Percentiles rank a stretch among this genome's conserved stretches.
Evolutionary conservation across 2,113 vertebrate genomes (phyloP).

Genomic region (Nematolebias whitei): DNA sequence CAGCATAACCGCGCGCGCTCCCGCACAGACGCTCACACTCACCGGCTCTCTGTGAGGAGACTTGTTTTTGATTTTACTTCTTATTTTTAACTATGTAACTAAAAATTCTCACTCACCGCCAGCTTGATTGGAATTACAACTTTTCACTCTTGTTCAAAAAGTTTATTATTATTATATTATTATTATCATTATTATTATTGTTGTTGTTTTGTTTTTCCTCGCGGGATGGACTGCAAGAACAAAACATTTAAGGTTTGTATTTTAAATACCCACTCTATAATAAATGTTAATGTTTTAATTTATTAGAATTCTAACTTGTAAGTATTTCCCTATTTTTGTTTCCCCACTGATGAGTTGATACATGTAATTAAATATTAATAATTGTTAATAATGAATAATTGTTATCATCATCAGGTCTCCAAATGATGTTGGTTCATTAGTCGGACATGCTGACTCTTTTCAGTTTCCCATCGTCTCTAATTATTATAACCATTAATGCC

Average conservation of each 20-base stretch:
- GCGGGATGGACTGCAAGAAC: neutral
- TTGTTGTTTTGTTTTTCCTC: neutral
- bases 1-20: conserved; percentile 46
- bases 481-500: conserved; percentile 55
- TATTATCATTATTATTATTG: too few species aligned
- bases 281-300: neutral
- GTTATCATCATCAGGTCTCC: too few species aligned
- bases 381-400: neutral
- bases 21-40: conserved; percentile 21
- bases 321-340: too few species aligned
- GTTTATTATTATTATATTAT: too few species aligned
- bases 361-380: neutral
- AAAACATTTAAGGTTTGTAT: conserved; percentile 60
- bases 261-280: neutral
- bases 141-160: too few species aligned
- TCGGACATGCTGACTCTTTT: conserved; percentile 18
- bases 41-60: conserved; percentile 17
- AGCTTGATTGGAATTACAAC: too few species aligned
- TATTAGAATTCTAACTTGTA: too few species aligned
- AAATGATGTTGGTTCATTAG: conserved; percentile 32
- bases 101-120: too few species aligned
- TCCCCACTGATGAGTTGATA: too few species aligned
- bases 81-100: too few species aligned
- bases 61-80: neutral
- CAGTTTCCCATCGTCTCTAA: conserved; percentile 40